Evolutionary conservation across 2,797 vertebrate species (phyloP).

Genomic region (Leptoclinus maculatus): DNA sequence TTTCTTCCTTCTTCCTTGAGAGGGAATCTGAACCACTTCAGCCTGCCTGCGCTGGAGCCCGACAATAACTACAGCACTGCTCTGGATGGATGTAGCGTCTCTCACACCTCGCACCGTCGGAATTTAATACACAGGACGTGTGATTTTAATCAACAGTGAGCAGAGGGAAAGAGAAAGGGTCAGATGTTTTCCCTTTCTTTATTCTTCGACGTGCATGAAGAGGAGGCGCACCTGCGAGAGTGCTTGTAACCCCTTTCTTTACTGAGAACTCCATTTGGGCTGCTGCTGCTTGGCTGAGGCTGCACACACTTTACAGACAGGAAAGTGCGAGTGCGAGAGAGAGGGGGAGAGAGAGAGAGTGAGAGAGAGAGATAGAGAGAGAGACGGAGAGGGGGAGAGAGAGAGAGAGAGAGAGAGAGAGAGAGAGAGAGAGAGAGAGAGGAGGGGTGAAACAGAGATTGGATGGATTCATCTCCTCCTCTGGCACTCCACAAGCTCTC

Average conservation of each 20-base stretch:
- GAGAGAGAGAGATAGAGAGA: slow-evolving; percentile 25
- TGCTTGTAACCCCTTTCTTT: slow-evolving; percentile 24
- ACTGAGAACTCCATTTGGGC: slow-evolving; percentile 34
- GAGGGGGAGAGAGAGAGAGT: not conserved
- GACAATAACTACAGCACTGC: slow-evolving; percentile 48
- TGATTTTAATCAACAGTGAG: slow-evolving; percentile 37
- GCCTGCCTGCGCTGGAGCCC: slow-evolving; percentile 52
- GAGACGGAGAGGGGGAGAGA: slow-evolving; percentile 10
- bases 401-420: slow-evolving; percentile 5
- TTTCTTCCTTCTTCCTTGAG: slow-evolving; percentile 49
- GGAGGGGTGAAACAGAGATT: slow-evolving; percentile 23
- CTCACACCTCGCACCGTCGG: slow-evolving; percentile 16
- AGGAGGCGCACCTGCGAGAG: slow-evolving; percentile 57
- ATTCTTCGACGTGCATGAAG: slow-evolving; percentile 31
- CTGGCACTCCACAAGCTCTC: slow-evolving; percentile 72
- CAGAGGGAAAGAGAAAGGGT: not conserved
- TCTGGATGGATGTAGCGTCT: slow-evolving; percentile 55
- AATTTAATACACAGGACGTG: slow-evolving; percentile 48
- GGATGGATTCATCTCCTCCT: slow-evolving; percentile 63
- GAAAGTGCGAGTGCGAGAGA: slow-evolving; percentile 28
- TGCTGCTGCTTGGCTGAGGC: slow-evolving; percentile 47
- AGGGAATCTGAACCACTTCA: slow-evolving; percentile 61
- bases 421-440: not conserved
- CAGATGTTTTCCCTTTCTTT: slow-evolving; percentile 27
- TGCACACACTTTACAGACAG: slow-evolving; percentile 53